phyloP scores from a whole-genome alignment of 2,113 vertebrate genomes.

The Proteles cristata region DNA sequence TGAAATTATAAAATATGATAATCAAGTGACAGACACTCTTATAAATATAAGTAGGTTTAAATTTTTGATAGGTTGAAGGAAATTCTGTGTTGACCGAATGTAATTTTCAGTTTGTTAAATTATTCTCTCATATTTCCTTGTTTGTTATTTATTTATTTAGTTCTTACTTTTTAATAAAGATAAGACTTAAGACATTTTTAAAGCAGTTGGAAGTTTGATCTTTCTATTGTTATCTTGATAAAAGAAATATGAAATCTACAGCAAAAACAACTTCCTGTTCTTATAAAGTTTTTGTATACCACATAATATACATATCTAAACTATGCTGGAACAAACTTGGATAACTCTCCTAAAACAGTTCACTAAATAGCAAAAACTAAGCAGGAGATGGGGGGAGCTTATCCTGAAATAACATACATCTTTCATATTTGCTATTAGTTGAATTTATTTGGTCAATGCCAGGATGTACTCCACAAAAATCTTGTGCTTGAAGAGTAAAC shows the following conservation, averaged over 20 bases:
- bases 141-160: neutral
- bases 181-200: neutral
- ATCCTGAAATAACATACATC: neutral
- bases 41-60: neutral
- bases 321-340: neutral
- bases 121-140: neutral
- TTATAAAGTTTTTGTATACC: neutral
- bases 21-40: neutral
- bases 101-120: neutral
- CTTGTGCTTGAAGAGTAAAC: neutral
- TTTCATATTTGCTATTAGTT: neutral
- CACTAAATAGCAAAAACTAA: neutral
- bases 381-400: neutral
- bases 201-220: neutral
- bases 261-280: neutral
- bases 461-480: neutral
- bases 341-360: neutral
- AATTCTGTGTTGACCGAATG: neutral
- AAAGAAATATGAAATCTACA: neutral
- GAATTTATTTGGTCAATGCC: neutral
- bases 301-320: neutral
- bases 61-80: neutral
- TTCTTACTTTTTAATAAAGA: neutral
- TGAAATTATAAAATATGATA: neutral
- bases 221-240: slow-evolving; percentile 11